Evolutionary conservation across 2,888 invertebrate genomes (phyloP).

Genomic region (Drosophila paracracens): DNA sequence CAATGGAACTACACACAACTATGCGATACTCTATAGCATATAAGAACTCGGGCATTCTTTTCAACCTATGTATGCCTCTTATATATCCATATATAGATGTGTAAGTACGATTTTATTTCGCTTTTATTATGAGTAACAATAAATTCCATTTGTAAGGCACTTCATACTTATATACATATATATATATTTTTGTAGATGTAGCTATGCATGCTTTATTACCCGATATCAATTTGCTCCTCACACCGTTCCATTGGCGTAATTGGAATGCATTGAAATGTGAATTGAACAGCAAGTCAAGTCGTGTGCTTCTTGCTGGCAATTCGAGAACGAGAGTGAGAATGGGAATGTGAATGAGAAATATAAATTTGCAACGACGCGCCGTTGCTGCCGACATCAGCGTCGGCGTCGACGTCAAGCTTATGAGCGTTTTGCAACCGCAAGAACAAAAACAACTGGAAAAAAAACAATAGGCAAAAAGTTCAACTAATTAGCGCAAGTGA

Average conservation of each 20-base stretch:
- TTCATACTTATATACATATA: neutral
- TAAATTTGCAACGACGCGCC: slow-evolving; percentile 38
- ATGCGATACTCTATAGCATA: neutral
- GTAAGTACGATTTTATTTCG: neutral
- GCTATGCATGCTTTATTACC: slow-evolving; percentile 31
- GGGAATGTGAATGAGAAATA: slow-evolving; percentile 28
- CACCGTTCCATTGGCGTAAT: slow-evolving; percentile 57
- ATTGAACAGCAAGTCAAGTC: slow-evolving; percentile 35
- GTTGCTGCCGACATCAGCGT: slow-evolving; percentile 4
- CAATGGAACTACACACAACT: neutral
- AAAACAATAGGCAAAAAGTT: slow-evolving; percentile 45
- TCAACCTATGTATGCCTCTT: neutral
- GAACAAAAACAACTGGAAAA: slow-evolving; percentile 20
- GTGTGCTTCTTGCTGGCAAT: slow-evolving; percentile 45
- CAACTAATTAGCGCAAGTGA: slow-evolving; percentile 70
- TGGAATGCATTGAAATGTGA: slow-evolving; percentile 61
- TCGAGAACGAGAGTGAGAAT: slow-evolving; percentile 40
- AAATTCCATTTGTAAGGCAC: slow-evolving; percentile 27
- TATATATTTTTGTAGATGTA: neutral
- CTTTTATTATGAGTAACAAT: slow-evolving; percentile 28
- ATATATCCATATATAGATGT: neutral
- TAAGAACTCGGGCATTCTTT: neutral
- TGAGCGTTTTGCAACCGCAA: slow-evolving; percentile 66
- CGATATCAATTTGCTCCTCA: slow-evolving; percentile 58
- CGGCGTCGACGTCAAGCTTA: slow-evolving; percentile 39